phyloP scores from a whole-genome alignment of 2,888 invertebrate genomes.

The Gerris lacustris region DNA sequence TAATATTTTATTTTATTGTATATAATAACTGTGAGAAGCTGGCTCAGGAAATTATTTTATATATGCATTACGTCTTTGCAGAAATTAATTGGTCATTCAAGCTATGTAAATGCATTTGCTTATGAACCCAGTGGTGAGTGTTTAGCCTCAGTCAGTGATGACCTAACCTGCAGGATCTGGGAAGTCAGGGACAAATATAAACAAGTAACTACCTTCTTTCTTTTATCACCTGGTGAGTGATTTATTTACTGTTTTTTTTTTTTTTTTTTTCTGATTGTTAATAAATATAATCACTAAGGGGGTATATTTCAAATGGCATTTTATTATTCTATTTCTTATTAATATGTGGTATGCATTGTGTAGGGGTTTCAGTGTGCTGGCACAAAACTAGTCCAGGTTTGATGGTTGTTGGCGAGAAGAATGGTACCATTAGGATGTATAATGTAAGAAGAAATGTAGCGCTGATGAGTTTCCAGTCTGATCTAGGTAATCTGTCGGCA shows the following conservation, averaged over 20 bases:
- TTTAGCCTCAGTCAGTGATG: constrained; percentile 64
- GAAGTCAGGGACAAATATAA: constrained; percentile 41
- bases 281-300: neutral
- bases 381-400: constrained; percentile 57
- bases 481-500: constrained; percentile 48
- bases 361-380: constrained; percentile 50
- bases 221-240: constrained; percentile 49
- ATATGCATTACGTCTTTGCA: constrained; percentile 31
- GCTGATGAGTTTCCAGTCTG: constrained; percentile 52
- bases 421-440: constrained; percentile 59
- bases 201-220: constrained; percentile 46
- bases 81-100: constrained; percentile 50
- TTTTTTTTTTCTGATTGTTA: neutral
- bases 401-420: constrained; percentile 60
- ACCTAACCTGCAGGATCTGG: constrained; percentile 62
- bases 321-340: too few relatives aligned
- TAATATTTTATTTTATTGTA: neutral
- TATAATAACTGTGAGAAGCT: neutral
- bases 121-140: constrained; percentile 57
- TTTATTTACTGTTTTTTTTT: neutral
- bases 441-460: constrained; percentile 54
- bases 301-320: neutral
- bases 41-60: too few relatives aligned
- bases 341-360: neutral
- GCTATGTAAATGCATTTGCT: constrained; percentile 55